Base-by-base conservation (phyloP, 2,888 invertebrate species). In the Trachelus troglodyta region DNA sequence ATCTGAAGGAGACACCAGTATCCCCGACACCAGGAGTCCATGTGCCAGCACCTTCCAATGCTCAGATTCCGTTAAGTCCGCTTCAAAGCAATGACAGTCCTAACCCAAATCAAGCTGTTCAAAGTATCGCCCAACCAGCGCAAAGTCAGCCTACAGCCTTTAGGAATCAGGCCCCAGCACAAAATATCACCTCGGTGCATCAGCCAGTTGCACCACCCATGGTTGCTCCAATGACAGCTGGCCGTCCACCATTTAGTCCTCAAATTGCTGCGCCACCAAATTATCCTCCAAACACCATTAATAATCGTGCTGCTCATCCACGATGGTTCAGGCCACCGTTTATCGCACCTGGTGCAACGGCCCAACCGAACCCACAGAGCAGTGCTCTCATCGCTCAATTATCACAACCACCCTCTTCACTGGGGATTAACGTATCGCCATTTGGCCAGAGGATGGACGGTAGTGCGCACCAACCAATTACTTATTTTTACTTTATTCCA, bases 1-100 rank as follows among this genome's bases (percentile, higher is more conserved):
- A 89, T 81, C 85, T 95, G 11, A 95, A 95, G 86, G 95, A 95
- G 85, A 92, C 95, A n/a, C 95, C 95, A 0, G 93, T 95, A 11
- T 95, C 95, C 89, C 95, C 94, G 6, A 92, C 92, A 15, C 93
- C 94, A 35, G 93, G 92, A n/a, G 90, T 93, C n/a, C 93, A 88
- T n/a, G 88, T 91, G 56, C 82, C 91, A 1, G 87, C 91, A 11
- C 81, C 89, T 33, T 33, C 84, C 89, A 83, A 90, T 88, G 77
- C 91, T 85, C 84, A 92, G 92, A 82, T 93, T 92, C 83, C 91
- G 76, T 91, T 93, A 34, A 94, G 93, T 86, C 94, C 94, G 4
- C 85, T 93, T 77, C 92, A 93, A 74, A 93, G 92, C 81, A 93
- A 92, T 81, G 94, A 94, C 83, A 94, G 93, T 87, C 93, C 94